phyloP scores from a whole-genome alignment of 2,797 vertebrate genomes.

The Sphenodon punctatus region DNA sequence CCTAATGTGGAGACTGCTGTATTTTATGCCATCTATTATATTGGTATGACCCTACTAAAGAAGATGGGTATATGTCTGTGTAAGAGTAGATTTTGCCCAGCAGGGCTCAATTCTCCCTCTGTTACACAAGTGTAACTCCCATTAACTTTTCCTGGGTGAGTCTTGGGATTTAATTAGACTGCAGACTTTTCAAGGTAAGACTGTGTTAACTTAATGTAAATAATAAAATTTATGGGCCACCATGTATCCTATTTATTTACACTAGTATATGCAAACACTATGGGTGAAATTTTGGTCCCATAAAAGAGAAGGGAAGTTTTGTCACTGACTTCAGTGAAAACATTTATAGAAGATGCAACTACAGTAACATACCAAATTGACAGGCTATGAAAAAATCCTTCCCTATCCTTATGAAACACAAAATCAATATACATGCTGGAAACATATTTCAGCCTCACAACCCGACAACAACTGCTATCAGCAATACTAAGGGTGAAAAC shows the following conservation, averaged over 20 bases:
- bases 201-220: not conserved
- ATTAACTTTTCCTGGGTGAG: not conserved
- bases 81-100: not conserved
- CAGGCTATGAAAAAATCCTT: not conserved
- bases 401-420: not conserved
- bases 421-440: not conserved
- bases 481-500: not conserved
- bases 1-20: not conserved
- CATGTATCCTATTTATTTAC: not conserved
- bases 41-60: not conserved
- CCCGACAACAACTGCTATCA: not conserved
- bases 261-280: not conserved
- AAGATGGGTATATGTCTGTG: not conserved
- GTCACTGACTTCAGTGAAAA: too few relatives aligned
- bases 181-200: fast-evolving
- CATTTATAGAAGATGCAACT: not conserved
- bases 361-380: not conserved
- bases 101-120: not conserved
- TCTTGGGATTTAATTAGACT: not conserved
- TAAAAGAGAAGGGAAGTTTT: too few relatives aligned
- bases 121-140: not conserved
- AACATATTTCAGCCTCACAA: not conserved
- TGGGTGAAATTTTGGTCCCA: too few relatives aligned
- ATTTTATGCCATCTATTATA: not conserved
- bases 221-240: not conserved